Conservation (phyloP, 1,140 invertebrate genomes). For the Hycleus cichorii region DNA sequence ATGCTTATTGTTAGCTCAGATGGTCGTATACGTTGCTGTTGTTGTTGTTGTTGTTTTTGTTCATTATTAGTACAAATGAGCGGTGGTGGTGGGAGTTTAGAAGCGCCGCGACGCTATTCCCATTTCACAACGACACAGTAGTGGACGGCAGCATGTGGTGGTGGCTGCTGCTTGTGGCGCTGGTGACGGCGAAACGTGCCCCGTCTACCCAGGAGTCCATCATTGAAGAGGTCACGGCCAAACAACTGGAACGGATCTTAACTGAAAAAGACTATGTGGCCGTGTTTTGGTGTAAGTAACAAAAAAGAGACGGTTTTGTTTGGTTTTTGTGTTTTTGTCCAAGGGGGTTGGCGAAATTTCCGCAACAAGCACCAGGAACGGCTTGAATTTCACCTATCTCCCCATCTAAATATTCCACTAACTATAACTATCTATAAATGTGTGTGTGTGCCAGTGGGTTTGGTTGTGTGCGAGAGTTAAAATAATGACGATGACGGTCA, state of each 20-base stretch:
- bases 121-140: slow-evolving; percentile 24
- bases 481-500: slow-evolving; percentile 18
- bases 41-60: too few species aligned
- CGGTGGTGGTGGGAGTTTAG: slow-evolving; percentile 27
- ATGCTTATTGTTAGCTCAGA: too few species aligned
- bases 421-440: too few species aligned
- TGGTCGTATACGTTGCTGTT: too few species aligned
- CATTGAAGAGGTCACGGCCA: slow-evolving; percentile 86
- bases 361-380: background rate
- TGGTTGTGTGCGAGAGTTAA: background rate
- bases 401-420: too few species aligned
- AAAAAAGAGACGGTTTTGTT: too few species aligned
- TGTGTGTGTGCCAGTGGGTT: background rate
- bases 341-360: too few species aligned
- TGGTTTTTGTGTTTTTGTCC: too few species aligned
- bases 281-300: slow-evolving; percentile 91
- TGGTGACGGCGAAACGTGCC: slow-evolving; percentile 41
- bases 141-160: slow-evolving; percentile 45
- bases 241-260: slow-evolving; percentile 80
- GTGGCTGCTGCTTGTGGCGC: slow-evolving; percentile 46
- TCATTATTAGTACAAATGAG: too few species aligned
- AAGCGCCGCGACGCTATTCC: slow-evolving; percentile 37
- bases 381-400: too few species aligned
- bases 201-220: slow-evolving; percentile 54
- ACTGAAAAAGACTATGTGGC: slow-evolving; percentile 88